Percentiles rank a stretch among this genome's conserved stretches.
Conservation (phyloP, 2,888 invertebrate species). For the Eretmocerus hayati region DNA sequence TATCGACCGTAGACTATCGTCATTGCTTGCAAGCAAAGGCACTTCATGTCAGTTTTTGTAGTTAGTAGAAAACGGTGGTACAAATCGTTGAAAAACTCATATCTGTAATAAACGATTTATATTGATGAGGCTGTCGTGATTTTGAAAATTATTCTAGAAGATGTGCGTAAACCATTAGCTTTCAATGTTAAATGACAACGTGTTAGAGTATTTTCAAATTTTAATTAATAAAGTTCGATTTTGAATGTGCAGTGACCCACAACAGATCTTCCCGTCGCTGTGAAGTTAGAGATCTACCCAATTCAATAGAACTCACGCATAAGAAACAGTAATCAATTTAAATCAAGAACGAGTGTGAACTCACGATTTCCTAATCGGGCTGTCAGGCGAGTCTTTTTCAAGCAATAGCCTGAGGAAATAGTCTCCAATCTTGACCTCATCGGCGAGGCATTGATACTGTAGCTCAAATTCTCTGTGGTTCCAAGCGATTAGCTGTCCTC, state of each 20-base stretch:
- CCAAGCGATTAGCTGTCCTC: slow-evolving; percentile 81
- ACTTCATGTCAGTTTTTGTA: slow-evolving; percentile 89
- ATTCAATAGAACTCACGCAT: too few relatives aligned
- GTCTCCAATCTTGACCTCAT: slow-evolving; percentile 97
- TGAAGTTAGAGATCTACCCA: too few relatives aligned
- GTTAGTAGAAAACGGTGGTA: slow-evolving; percentile 96
- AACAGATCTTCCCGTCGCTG: too few relatives aligned
- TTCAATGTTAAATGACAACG: too few relatives aligned
- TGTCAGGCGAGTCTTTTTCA: slow-evolving; percentile 81
- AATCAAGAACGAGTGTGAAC: too few relatives aligned
- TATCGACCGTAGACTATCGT: slow-evolving; percentile 96
- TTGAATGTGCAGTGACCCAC: too few relatives aligned
- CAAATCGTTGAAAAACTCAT: slow-evolving; percentile 96
- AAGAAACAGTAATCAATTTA: too few relatives aligned
- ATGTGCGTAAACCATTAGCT: too few relatives aligned
- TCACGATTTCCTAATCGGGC: slow-evolving; percentile 85
- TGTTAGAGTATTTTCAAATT: too few relatives aligned
- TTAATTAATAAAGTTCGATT: too few relatives aligned
- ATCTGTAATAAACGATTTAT: slow-evolving; percentile 48
- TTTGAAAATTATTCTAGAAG: too few relatives aligned
- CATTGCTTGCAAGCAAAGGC: slow-evolving; percentile 96
- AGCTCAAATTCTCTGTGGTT: slow-evolving; percentile 97
- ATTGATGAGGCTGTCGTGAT: slow-evolving; percentile 3
- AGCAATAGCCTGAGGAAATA: slow-evolving; percentile 92
- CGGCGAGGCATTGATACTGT: slow-evolving; percentile 85